phyloP scores from a whole-genome alignment of 2,888 invertebrate genomes.

The Xanthorhoe spadicearia region DNA sequence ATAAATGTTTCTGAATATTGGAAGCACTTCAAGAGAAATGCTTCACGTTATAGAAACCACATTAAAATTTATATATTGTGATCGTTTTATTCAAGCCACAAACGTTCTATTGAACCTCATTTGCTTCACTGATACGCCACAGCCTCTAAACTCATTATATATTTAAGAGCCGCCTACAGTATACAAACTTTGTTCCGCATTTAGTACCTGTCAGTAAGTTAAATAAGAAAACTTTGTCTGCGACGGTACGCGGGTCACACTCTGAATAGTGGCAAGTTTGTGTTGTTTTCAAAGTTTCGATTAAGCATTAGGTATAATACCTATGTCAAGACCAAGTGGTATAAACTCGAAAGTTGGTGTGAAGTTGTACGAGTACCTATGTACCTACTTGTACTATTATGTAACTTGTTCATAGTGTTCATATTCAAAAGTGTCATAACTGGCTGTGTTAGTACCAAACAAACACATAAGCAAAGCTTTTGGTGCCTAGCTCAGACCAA shows the following conservation, averaged over 20 bases:
- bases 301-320: not conserved
- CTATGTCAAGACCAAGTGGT: too few relatives aligned
- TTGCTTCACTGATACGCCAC: conserved; percentile 20
- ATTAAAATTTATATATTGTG: not conserved
- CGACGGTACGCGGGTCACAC: conserved; percentile 17
- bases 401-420: too few relatives aligned
- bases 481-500: too few relatives aligned
- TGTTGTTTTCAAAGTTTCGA: not conserved
- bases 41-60: too few relatives aligned
- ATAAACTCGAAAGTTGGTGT: too few relatives aligned
- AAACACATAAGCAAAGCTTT: conserved; percentile 31
- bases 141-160: not conserved
- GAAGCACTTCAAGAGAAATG: too few relatives aligned
- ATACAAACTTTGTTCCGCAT: conserved; percentile 16
- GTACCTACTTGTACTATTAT: too few relatives aligned
- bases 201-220: conserved; percentile 16
- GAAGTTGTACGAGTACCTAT: too few relatives aligned
- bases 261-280: not conserved
- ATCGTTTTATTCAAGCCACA: not conserved
- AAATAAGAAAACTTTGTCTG: conserved; percentile 34
- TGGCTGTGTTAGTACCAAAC: too few relatives aligned
- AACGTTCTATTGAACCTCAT: conserved; percentile 14
- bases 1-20: too few relatives aligned
- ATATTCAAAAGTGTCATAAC: too few relatives aligned
- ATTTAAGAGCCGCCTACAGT: not conserved